Evolutionary conservation across 2,113 vertebrate species (phyloP).

Genomic region (Connochaetes taurinus): DNA sequence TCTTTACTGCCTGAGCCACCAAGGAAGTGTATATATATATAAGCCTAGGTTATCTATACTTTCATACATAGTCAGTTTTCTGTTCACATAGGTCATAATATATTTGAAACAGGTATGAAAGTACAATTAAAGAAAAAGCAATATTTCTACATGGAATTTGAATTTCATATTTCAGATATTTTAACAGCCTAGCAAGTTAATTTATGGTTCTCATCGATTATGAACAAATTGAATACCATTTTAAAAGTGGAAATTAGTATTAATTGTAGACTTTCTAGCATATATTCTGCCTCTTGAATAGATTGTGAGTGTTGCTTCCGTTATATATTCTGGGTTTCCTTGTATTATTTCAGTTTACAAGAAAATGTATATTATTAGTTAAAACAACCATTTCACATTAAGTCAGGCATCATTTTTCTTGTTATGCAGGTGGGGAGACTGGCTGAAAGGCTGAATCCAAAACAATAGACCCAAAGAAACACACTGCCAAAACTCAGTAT

Average conservation of each 20-base stretch:
- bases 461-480: neutral
- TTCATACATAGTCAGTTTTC: neutral
- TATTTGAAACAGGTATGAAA: neutral
- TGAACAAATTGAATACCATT: neutral
- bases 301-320: neutral
- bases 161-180: neutral
- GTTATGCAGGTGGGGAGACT: neutral
- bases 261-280: neutral
- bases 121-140: neutral
- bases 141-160: neutral
- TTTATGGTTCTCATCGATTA: neutral
- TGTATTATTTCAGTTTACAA: neutral
- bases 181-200: neutral
- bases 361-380: neutral
- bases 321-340: neutral
- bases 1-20: neutral
- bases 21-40: neutral
- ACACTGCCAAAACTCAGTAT: neutral
- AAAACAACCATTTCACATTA: neutral
- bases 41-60: neutral
- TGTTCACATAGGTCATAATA: neutral
- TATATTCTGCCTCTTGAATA: neutral
- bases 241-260: neutral
- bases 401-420: neutral
- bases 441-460: neutral